Percentiles rank a stretch among this genome's conserved stretches.
Evolutionary conservation across 2,888 invertebrate genomes (phyloP).

Genomic region (Bhutanitis thaidina): DNA sequence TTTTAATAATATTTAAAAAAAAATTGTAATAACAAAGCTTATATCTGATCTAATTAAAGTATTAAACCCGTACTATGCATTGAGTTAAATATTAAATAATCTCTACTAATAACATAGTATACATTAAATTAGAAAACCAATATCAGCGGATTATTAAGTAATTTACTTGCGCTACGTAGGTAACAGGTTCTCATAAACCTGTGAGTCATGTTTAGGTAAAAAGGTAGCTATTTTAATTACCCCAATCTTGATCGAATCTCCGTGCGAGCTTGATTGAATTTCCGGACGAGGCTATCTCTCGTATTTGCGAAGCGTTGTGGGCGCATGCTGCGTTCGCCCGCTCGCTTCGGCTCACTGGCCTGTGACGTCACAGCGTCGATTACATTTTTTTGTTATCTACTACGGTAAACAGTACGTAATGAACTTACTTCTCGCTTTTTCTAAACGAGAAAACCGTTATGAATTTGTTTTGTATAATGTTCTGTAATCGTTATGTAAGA

Average conservation of each 20-base stretch:
- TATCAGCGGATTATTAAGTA: too few relatives aligned
- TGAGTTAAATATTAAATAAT: too few relatives aligned
- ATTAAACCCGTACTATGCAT: too few relatives aligned
- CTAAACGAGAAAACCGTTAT: conserved; percentile 21
- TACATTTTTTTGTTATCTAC: conserved; percentile 65
- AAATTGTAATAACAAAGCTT: too few relatives aligned
- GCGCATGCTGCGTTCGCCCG: conserved; percentile 41
- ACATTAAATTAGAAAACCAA: too few relatives aligned
- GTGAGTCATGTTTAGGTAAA: conserved; percentile 42
- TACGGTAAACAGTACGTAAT: conserved; percentile 66
- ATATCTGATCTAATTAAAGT: too few relatives aligned
- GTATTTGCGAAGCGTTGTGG: conserved; percentile 67
- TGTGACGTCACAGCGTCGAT: conserved; percentile 67
- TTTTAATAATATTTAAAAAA: too few relatives aligned
- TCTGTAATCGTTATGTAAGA: too few relatives aligned
- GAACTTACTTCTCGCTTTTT: conserved; percentile 54
- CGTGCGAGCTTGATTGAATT: conserved; percentile 74
- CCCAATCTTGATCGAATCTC: conserved; percentile 74
- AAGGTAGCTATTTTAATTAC: conserved; percentile 72
- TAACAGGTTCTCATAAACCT: conserved; percentile 1
- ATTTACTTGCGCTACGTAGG: background rate
- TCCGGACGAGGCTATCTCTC: conserved; percentile 66
- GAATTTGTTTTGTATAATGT: too few relatives aligned
- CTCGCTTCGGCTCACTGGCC: conserved; percentile 65
- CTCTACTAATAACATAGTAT: too few relatives aligned